Evolutionary conservation across 1,140 invertebrate genomes (phyloP).

Genomic region (Drosophila cardini): DNA sequence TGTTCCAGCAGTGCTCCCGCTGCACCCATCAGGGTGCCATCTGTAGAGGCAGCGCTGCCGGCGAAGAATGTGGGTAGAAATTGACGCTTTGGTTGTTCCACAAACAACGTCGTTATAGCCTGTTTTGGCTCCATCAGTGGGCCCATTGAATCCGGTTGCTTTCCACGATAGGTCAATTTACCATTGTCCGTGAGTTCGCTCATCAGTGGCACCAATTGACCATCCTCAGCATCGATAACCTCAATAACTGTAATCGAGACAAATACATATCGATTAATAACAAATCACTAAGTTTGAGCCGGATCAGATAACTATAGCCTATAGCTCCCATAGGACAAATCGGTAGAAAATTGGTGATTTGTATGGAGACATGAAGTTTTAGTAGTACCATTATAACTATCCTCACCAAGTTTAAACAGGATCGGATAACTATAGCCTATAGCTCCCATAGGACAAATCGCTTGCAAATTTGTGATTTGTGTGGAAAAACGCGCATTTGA

Average conservation of each 20-base stretch:
- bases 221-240: constrained; percentile 82
- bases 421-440: no score
- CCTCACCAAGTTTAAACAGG: no score
- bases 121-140: constrained; percentile 55
- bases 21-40: constrained; percentile 73
- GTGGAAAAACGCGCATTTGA: no score
- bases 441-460: no score
- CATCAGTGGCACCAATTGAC: constrained; percentile 73
- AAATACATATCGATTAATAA: background rate
- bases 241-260: constrained; percentile 84
- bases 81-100: constrained; percentile 72
- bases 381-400: no score
- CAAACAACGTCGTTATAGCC: constrained; percentile 73
- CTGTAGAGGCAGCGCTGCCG: constrained; percentile 65
- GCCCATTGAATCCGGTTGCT: constrained; percentile 26
- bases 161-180: constrained; percentile 78
- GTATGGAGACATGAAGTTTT: no score
- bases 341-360: no score
- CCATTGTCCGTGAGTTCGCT: constrained; percentile 85
- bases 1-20: constrained; percentile 68
- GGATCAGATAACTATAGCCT: no score
- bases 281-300: no score
- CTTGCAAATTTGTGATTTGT: no score
- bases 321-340: no score
- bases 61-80: constrained; percentile 65